Base-by-base conservation (phyloP, 2,113 vertebrate species). In the Osmerus eperlanus region DNA sequence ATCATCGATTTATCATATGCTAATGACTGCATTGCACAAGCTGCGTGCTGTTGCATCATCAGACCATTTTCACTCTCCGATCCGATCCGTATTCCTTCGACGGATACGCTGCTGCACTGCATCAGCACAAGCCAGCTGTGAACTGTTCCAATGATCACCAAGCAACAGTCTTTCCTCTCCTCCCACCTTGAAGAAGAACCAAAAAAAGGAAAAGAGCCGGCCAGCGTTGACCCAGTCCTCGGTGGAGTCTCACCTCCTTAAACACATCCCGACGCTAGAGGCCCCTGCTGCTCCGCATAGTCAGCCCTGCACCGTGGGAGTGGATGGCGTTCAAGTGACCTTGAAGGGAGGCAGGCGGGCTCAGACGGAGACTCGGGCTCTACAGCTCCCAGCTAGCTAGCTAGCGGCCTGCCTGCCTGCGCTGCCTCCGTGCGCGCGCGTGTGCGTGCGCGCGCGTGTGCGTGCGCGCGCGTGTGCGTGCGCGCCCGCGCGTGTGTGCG, bases 271-370 rank as follows among this genome's bases (percentile, higher is more conserved):
- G 54, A 23, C 60, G 3, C 60, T 62, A 62, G 21, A 62, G 19
- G 4, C 19, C 60, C 23, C 60, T 62, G 21, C 23, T 23, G 19
- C 21, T 2, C 12, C n/a, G 41, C 41, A 56, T n/a, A 56, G 14
- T 68, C 82, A 78, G 73, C 70, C 67, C 74, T 71, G 73, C 75
- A 65, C 71, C 72, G 70, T 67, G 74, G 65, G 73, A 78, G 70
- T 60, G 59, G 51, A 81, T 85, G 85, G 80, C 88, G 84, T 87
- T 88, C 85, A 69, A 86, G 66, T 89, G 88, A 88, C 86, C 85
- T 21, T 87, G 86, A 84, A 36, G 53, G 67, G 68, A 79, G 76
- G 72, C 41, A 47, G 6, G 8, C 6, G 0, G 6, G 36, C 78
- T 82, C 66, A 78, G 81, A 72, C 41, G 7, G 41, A 2, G 2